These are phyloP conservation scores for Bemisia tabaci DNA, from an alignment of 1,140 invertebrate species.

Conservation along the genomic window DNA sequence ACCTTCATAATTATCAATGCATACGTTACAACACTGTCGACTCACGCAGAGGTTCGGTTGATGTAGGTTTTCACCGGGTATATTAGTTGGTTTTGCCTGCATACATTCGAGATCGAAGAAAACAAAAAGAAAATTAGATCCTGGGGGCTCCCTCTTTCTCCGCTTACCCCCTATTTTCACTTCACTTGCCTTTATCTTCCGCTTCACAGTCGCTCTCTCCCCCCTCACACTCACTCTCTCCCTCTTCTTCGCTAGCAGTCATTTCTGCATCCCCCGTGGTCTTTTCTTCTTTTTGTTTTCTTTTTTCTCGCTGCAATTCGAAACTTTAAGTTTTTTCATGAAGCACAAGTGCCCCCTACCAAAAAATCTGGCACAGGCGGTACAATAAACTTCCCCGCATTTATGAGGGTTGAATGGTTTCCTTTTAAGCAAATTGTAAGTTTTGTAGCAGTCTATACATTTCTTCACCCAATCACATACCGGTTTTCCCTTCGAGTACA, in stretches of 20 bases:
- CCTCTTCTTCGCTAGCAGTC: neutral
- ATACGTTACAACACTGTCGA: neutral
- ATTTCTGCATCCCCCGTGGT: neutral
- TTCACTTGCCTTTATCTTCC: neutral
- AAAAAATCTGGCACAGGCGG: neutral
- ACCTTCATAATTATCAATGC: neutral
- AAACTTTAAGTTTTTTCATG: neutral
- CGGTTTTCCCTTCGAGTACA: neutral
- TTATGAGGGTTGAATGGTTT: neutral
- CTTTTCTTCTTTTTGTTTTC: neutral
- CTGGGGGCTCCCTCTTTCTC: too few relatives aligned
- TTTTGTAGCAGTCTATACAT: neutral
- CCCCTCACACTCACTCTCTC: neutral
- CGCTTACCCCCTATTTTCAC: neutral
- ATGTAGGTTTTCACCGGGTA: neutral
- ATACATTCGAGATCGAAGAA: neutral
- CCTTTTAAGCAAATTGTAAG: neutral
- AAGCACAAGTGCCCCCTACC: neutral
- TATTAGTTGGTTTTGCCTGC: neutral
- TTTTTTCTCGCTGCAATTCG: neutral
- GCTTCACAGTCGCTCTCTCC: neutral
- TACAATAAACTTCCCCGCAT: neutral
- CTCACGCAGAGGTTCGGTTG: neutral
- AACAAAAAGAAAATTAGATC: neutral
- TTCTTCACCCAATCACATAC: neutral